phyloP scores from a whole-genome alignment of 2,113 vertebrate genomes.

The Phrynocephalus versicolor region DNA sequence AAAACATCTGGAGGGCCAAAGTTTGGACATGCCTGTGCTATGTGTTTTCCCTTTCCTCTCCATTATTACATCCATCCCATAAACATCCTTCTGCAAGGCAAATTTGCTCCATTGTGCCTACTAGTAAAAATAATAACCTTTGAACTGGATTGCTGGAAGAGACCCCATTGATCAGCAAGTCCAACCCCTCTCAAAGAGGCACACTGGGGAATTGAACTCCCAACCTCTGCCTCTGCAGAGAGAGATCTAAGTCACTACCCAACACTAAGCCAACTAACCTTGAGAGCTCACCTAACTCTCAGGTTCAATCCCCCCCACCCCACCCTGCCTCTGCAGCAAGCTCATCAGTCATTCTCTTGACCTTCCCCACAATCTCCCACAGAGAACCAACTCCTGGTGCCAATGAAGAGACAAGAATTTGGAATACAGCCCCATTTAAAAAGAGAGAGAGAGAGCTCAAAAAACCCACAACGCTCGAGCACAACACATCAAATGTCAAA shows the following conservation, averaged over 20 bases:
- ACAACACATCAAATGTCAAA: background rate
- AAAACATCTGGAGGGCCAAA: too few relatives aligned
- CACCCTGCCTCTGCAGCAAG: too few relatives aligned
- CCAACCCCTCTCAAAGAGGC: too few relatives aligned
- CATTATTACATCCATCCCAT: background rate
- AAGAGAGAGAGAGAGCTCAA: too few relatives aligned
- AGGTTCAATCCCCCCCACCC: background rate
- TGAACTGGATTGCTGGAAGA: too few relatives aligned
- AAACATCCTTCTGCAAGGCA: background rate
- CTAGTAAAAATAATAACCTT: too few relatives aligned
- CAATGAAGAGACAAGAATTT: slow-evolving; percentile 39
- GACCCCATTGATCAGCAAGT: too few relatives aligned
- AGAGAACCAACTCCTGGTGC: slow-evolving; percentile 31
- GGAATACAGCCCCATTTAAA: slow-evolving; percentile 17
- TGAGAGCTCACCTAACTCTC: too few relatives aligned
- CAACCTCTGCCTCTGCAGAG: too few relatives aligned
- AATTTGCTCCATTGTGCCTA: background rate
- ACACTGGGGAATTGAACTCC: too few relatives aligned
- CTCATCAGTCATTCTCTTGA: background rate
- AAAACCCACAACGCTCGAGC: slow-evolving; percentile 3
- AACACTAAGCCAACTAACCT: background rate
- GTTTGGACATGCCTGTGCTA: too few relatives aligned
- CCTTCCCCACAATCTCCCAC: background rate
- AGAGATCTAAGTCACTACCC: too few relatives aligned
- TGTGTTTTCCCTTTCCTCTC: background rate